Base-by-base conservation (phyloP, 1,140 invertebrate species). In the Pseudomyrmex sp. region DNA sequence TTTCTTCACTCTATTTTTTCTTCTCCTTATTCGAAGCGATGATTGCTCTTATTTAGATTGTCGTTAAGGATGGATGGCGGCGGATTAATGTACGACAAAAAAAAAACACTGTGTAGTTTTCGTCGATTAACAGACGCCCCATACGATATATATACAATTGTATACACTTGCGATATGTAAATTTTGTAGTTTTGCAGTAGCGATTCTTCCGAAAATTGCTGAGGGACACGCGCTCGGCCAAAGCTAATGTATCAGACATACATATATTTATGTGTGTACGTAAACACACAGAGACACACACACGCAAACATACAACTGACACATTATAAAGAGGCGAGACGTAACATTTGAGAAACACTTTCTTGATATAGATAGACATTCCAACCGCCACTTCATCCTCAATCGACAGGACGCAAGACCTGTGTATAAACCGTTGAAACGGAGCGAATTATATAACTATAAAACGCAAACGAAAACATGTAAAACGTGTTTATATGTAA, bases 361-460 rank as follows among this genome's bases (percentile, higher is more conserved):
- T 66, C 72, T 70, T 82, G 85, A 89, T 83, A 84, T 89, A 90
- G 88, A 91, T 85, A 91, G 83, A 94, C 93, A 94, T 94, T 94
- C 93, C 93, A 94, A 89, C 90, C 91, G 89, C 88, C 90, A 73
- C 62, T 48, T 74, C 80, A 70, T 84, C 76, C 74, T 86, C 65
- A 68, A 66, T 87, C 85, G 85, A 88, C 88, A 87, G 70, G 84
- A 91, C 82, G 84, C 56, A 82, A 26, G 75, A 82, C 62, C 82
- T 66, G 77, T 73, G 56, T 48, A 35, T 35, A 77, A 56, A 69
- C 70, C 50, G 72, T 59, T 85, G 50, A 72, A 82, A 77, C 75
- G 62, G 82, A 56, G 66, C 83, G 72, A 86, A 88, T 87, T 73
- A 85, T 85, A 85, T 82, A 83, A 86, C 88, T 86, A 59, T 35